Evolutionary conservation across 1,140 invertebrate genomes (phyloP), one percentile per base, ranked within the genome.

Genomic region (Zaprionus capensis): DNA sequence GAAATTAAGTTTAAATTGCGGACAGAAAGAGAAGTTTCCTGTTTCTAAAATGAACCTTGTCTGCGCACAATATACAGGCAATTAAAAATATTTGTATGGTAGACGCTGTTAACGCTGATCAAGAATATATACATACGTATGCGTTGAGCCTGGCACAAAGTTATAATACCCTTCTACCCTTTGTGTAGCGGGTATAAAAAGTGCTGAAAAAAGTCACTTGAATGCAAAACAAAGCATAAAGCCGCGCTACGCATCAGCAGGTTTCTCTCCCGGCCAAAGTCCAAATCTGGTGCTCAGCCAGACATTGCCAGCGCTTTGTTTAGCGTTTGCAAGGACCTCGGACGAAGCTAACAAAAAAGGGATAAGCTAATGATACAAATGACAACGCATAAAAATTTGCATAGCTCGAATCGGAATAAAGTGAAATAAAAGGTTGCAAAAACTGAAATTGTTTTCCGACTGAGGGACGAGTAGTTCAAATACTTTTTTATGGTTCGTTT

Each of bases 211-310:
- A 36, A 61, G 2, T 69, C 68, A 74, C 69, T 78, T 46, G 58
- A 70, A 71, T 80, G 84, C 58, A 88, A 82, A 80, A 71, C 73
- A 58, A 80, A 73, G 80, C 80, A 76, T 68, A 73, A 78, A 64
- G 71, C 73, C 63, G 53, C 44, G 41, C 68, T 41, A 72, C 71
- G 72, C 55, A 67, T 76, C 75, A 69, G 49, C 67, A 68, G 57
- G 15, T 74, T 46, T 62, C 26, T 5, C 26, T 20, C 36, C 24
- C 7, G 53, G 53, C 15, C 56, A 51, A 76, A 68, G 61, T 65
- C 75, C 51, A 22, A 73, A 53, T 68, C 31, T 34, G 31, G 31
- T 34, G 31, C 9, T 34, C 31, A 34, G 31, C 31, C 31, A 31
- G 31, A 57, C 64, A 51, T 22, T 53, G 74, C 66, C 62, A 56